These are phyloP conservation scores for Helicorthomorpha holstii DNA, from an alignment of 1,140 invertebrate genomes.

Conservation along the genomic window DNA sequence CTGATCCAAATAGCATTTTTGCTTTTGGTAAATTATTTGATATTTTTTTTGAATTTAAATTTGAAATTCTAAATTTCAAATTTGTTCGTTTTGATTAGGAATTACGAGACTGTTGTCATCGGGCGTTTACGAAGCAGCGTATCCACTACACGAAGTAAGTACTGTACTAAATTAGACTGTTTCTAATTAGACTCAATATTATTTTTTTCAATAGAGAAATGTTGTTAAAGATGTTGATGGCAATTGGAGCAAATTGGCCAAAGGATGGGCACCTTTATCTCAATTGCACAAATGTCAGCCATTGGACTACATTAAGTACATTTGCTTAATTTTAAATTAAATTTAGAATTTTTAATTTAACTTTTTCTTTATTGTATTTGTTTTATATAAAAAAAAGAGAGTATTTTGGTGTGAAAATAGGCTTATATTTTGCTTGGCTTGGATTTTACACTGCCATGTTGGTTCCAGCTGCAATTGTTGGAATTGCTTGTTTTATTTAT, in stretches of 20 bases:
- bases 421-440: slow-evolving; percentile 43
- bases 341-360: no score
- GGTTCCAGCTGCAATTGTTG: slow-evolving; percentile 35
- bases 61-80: neutral
- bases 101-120: slow-evolving; percentile 64
- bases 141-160: slow-evolving; percentile 67
- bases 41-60: neutral
- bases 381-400: slow-evolving; percentile 23
- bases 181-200: no score
- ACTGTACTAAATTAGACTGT: neutral
- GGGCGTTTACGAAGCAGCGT: slow-evolving; percentile 60
- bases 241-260: slow-evolving; percentile 39
- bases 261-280: slow-evolving; percentile 72
- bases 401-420: slow-evolving; percentile 86
- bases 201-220: neutral
- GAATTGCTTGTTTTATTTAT: slow-evolving; percentile 37
- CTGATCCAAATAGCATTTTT: neutral
- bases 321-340: no score
- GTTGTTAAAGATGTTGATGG: neutral
- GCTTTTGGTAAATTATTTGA: neutral
- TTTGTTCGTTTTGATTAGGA: slow-evolving; percentile 43
- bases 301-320: slow-evolving; percentile 52
- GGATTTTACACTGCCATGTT: slow-evolving; percentile 42
- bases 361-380: no score
- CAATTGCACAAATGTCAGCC: slow-evolving; percentile 85